Evolutionary conservation across 2,888 invertebrate genomes (phyloP).

Genomic region (Sepiola atlantica): DNA sequence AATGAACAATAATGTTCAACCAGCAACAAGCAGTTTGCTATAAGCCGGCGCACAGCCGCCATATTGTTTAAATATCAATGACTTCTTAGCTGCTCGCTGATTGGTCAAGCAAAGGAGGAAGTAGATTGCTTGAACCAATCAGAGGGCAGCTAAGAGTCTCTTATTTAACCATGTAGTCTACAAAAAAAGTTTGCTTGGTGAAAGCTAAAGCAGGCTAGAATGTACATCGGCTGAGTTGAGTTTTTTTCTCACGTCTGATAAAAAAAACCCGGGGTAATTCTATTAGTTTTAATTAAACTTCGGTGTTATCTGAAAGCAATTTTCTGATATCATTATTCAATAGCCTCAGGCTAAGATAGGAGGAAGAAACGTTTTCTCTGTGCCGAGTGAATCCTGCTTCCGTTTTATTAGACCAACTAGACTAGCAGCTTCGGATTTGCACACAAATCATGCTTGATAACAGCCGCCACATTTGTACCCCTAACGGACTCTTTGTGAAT

Average conservation of each 20-base stretch:
- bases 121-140: too few relatives aligned
- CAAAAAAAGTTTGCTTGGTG: background rate
- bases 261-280: background rate
- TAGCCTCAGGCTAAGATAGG: background rate
- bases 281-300: constrained; percentile 20
- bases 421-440: background rate
- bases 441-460: background rate
- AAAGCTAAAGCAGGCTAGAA: background rate
- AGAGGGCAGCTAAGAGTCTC: background rate
- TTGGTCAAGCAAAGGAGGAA: too few relatives aligned
- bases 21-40: background rate
- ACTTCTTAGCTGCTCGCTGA: too few relatives aligned
- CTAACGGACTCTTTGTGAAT: background rate
- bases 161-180: background rate
- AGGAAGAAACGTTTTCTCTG: background rate
- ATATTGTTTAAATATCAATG: too few relatives aligned
- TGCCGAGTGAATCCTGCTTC: background rate
- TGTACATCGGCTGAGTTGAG: background rate
- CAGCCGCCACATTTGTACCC: background rate
- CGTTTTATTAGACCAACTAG: background rate
- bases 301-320: background rate
- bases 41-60: too few relatives aligned
- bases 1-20: background rate
- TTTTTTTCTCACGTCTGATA: background rate
- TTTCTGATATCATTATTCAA: background rate